A percentile compares a stretch with the other conserved stretches of the same genome.
phyloP scores from a whole-genome alignment of 2,888 invertebrate genomes.

The Linnaemya vulpina region DNA sequence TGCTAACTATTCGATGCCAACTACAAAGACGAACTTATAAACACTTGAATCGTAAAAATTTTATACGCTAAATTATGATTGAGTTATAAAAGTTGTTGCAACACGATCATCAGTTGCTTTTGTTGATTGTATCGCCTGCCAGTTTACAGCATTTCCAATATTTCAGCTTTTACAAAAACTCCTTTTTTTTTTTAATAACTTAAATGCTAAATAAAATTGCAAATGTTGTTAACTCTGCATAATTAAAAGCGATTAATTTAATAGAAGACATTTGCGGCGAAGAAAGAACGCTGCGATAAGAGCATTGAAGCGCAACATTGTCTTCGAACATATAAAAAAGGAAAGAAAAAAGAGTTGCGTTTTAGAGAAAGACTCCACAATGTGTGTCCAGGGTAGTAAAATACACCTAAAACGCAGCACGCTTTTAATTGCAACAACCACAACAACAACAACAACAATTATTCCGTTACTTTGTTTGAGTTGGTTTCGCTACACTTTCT shows the following conservation, averaged over 20 bases:
- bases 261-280: conserved; percentile 15
- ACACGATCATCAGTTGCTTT: conserved; percentile 31
- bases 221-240: conserved; percentile 46
- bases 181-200: conserved; percentile 23
- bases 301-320: conserved; percentile 25
- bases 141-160: background rate
- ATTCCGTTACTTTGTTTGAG: no score
- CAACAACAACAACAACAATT: no score
- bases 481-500: no score
- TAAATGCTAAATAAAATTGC: conserved; percentile 43
- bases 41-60: conserved; percentile 73
- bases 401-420: no score
- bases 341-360: background rate
- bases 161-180: conserved; percentile 44
- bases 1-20: conserved; percentile 40
- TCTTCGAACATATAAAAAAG: background rate
- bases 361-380: background rate
- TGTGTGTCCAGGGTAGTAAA: no score
- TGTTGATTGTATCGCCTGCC: conserved; percentile 26
- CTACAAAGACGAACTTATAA: conserved; percentile 71
- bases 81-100: conserved; percentile 68
- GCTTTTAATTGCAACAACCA: no score
- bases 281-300: no score
- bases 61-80: conserved; percentile 73
- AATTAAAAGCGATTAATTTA: conserved; percentile 52